These are phyloP conservation scores for Pachliopta kotzebuea DNA, from an alignment of 2,888 invertebrate species.

Conservation along the genomic window DNA sequence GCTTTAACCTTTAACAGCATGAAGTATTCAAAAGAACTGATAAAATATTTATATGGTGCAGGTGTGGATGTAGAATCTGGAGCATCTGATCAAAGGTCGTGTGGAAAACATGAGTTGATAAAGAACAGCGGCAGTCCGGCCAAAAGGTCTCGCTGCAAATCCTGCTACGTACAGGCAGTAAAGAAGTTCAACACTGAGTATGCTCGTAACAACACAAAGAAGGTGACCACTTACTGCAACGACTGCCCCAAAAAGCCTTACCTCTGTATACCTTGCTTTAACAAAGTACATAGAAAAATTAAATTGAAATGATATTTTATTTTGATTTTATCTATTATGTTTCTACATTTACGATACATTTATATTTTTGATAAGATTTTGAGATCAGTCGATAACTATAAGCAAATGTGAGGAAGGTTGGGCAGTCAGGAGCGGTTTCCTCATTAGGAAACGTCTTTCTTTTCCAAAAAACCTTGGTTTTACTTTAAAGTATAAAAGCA, in stretches of 20 bases:
- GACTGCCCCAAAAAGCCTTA: slow-evolving; percentile 1
- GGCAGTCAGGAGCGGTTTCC: too few relatives aligned
- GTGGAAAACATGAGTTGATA: neutral
- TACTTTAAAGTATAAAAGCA: too few relatives aligned
- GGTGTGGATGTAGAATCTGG: neutral
- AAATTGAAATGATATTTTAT: neutral
- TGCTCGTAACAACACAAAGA: neutral
- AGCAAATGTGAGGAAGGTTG: too few relatives aligned
- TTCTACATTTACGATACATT: too few relatives aligned
- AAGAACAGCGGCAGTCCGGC: slow-evolving; percentile 1
- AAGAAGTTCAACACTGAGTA: neutral
- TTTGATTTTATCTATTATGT: too few relatives aligned
- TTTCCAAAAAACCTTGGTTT: too few relatives aligned
- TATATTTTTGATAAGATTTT: too few relatives aligned
- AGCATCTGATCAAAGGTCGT: neutral
- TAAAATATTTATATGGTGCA: neutral
- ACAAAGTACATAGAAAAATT: neutral
- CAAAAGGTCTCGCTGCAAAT: neutral
- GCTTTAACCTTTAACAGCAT: too few relatives aligned
- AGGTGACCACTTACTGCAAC: neutral
- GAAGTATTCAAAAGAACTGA: neutral
- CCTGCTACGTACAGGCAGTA: neutral
- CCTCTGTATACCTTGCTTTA: neutral
- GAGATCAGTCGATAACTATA: too few relatives aligned
- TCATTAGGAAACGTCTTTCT: too few relatives aligned